Percentiles rank a stretch among this genome's conserved stretches.
phyloP scores from a whole-genome alignment of 92 coral and sea anemone genomes.

The Virgularia gustaviana region DNA sequence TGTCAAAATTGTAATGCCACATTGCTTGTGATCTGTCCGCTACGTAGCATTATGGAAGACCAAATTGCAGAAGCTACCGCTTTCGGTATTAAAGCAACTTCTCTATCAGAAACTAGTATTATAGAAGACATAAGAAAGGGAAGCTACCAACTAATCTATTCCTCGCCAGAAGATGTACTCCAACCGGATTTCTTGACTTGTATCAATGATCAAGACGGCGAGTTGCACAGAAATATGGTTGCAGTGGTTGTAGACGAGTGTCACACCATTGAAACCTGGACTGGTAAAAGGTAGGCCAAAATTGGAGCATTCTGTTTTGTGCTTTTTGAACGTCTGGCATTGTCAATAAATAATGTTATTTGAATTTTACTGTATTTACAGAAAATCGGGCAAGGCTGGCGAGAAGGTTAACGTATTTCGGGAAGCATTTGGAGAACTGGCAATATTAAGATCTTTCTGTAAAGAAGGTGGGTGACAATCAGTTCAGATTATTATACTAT shows the following conservation, averaged over 20 bases:
- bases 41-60: too few species aligned
- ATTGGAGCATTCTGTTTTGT: not conserved
- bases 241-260: not conserved
- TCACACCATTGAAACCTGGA: not conserved
- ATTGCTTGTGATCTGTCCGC: too few species aligned
- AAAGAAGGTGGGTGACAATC: constrained; percentile 40
- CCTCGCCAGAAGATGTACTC: too few species aligned
- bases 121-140: too few species aligned
- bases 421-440: constrained; percentile 44
- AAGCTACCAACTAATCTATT: too few species aligned
- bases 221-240: too few species aligned
- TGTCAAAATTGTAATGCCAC: too few species aligned
- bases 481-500: not conserved
- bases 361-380: not conserved
- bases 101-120: too few species aligned
- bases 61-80: too few species aligned
- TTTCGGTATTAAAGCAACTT: too few species aligned
- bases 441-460: constrained; percentile 44
- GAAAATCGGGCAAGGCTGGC: constrained; percentile 20
- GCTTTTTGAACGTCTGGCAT: not conserved
- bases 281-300: not conserved
- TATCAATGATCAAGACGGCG: not conserved
- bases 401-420: constrained; percentile 21
- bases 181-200: not conserved
- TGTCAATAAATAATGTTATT: not conserved